A percentile compares a stretch with the other conserved stretches of the same genome.
Evolutionary conservation across 92 coral and sea anemone genomes (phyloP).

Genomic region (Paragorgia papillata): DNA sequence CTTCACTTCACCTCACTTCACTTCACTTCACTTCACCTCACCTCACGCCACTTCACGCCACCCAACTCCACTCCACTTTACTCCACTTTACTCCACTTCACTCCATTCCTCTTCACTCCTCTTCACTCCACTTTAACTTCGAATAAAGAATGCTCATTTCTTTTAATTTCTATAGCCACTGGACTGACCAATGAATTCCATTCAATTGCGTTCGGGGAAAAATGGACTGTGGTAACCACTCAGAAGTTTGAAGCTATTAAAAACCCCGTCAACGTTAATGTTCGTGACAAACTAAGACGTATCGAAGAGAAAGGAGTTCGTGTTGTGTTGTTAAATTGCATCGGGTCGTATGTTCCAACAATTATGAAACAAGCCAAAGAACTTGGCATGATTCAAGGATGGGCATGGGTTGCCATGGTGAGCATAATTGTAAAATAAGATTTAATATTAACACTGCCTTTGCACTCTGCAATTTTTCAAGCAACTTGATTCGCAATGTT

Average conservation of each 20-base stretch:
- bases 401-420: conserved; percentile 78
- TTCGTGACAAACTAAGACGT: conserved; percentile 61
- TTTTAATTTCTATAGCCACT: conserved; percentile 49
- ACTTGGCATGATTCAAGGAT: conserved; percentile 67
- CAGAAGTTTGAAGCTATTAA: conserved; percentile 66
- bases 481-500: too few relatives aligned
- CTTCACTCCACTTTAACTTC: background rate
- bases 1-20: background rate
- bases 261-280: conserved; percentile 53
- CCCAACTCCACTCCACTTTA: background rate
- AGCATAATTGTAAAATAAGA: background rate
- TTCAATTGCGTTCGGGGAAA: conserved; percentile 50
- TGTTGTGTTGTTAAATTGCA: conserved; percentile 70
- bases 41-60: too few relatives aligned
- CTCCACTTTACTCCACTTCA: background rate
- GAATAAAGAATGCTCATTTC: too few relatives aligned
- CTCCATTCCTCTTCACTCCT: background rate
- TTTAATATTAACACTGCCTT: background rate
- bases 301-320: conserved; percentile 79
- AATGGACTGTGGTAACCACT: conserved; percentile 64
- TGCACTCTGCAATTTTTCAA: too few relatives aligned
- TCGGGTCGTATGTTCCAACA: conserved; percentile 52
- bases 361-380: conserved; percentile 68
- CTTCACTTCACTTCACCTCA: too few relatives aligned
- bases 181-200: conserved; percentile 65